Percentiles rank a stretch among this genome's conserved stretches.
Conservation (phyloP, 2,797 vertebrate species). For the Acanthurus tractus region DNA sequence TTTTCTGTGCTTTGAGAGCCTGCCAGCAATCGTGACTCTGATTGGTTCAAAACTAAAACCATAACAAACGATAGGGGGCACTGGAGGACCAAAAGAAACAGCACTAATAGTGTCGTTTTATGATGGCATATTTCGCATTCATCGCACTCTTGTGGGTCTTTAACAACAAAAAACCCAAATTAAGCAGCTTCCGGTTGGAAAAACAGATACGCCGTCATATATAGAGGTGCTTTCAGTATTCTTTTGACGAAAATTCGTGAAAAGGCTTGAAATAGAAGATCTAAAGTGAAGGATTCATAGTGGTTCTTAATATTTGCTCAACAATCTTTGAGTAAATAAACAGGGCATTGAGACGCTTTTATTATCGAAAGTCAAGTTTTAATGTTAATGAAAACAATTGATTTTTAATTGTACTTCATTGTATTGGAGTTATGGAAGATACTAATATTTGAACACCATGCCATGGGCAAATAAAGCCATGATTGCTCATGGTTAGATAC, state of each 20-base stretch:
- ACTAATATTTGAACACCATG: too few relatives aligned
- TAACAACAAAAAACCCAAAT: neutral
- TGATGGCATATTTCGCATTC: neutral
- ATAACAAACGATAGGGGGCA: constrained; percentile 68
- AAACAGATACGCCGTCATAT: too few relatives aligned
- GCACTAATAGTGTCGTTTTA: too few relatives aligned
- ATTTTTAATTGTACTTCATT: too few relatives aligned
- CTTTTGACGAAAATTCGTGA: too few relatives aligned
- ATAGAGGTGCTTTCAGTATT: neutral
- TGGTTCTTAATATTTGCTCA: neutral
- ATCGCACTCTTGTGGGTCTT: neutral
- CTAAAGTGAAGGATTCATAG: neutral
- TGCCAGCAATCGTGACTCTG: constrained; percentile 51
- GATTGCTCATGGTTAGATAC: neutral
- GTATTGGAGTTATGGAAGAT: too few relatives aligned
- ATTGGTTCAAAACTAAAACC: constrained; percentile 62
- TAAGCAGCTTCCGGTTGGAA: neutral
- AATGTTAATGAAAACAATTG: too few relatives aligned
- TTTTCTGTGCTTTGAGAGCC: neutral
- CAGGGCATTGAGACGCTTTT: neutral
- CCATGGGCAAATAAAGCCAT: too few relatives aligned
- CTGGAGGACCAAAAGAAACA: constrained; percentile 36
- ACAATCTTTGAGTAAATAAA: neutral
- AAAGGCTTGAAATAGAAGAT: neutral
- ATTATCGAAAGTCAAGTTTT: neutral